Percentiles rank a stretch among this genome's conserved stretches.
phyloP scores from a whole-genome alignment of 2,888 invertebrate species.

The Clitarchus hookeri region DNA sequence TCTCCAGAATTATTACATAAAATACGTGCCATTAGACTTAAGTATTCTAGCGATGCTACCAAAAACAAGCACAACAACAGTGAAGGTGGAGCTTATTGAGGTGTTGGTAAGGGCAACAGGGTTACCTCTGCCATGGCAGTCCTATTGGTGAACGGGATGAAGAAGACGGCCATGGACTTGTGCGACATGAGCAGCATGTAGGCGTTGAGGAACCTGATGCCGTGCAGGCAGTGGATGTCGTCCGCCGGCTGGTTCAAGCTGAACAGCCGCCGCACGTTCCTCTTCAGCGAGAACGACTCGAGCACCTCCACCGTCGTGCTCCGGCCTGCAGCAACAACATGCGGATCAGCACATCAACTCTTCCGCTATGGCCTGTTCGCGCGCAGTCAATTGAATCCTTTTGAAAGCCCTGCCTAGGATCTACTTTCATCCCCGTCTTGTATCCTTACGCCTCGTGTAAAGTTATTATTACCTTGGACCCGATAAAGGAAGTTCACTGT shows the following conservation, averaged over 20 bases:
- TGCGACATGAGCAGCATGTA: conserved; percentile 66
- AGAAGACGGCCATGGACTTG: conserved; percentile 73
- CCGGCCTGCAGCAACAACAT: neutral
- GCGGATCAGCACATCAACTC: no score
- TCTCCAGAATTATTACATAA: no score
- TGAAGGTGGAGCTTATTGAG: neutral
- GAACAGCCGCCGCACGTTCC: conserved; percentile 62
- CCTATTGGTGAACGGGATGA: conserved; percentile 67
- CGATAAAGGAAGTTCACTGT: no score
- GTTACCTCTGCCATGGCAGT: conserved; percentile 68
- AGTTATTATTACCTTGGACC: no score
- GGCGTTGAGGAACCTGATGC: conserved; percentile 68
- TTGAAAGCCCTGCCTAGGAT: no score
- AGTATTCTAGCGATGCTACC: no score
- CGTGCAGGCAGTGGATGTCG: conserved; percentile 68
- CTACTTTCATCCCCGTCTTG: no score
- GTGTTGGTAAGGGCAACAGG: neutral
- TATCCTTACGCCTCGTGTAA: no score
- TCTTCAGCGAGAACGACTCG: conserved; percentile 65
- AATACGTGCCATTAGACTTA: no score
- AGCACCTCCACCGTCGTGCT: conserved; percentile 49
- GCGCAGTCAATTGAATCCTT: no score
- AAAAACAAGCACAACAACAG: no score
- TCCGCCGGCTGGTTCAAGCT: conserved; percentile 57
- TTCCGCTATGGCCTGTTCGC: no score